phyloP scores from a whole-genome alignment of 2,797 vertebrate genomes.

The Tragelaphus oryx region DNA sequence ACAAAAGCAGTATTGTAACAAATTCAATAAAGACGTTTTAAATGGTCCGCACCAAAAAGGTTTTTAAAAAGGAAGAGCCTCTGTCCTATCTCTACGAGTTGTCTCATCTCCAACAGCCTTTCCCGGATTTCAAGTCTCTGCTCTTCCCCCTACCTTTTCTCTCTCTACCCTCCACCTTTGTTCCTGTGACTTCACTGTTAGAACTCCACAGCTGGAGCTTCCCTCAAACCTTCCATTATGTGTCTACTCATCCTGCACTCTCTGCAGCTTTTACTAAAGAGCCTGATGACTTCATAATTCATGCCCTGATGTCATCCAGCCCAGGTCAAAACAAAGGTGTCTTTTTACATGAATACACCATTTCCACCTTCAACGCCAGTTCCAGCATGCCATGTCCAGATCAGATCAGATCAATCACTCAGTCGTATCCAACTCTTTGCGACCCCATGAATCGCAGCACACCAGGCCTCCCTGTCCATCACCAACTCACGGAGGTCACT shows the following conservation, averaged over 20 bases:
- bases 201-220: not conserved
- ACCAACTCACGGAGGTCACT: no score
- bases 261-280: not conserved
- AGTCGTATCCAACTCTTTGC: no score
- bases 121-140: not conserved
- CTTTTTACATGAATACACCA: not conserved
- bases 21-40: not conserved
- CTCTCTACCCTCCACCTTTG: not conserved
- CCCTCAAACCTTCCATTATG: not conserved
- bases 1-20: not conserved
- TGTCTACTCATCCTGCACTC: not conserved
- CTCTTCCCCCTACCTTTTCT: not conserved
- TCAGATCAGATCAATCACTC: no score
- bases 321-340: not conserved
- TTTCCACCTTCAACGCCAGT: not conserved
- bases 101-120: not conserved
- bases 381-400: not conserved
- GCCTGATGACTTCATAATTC: not conserved
- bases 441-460: no score
- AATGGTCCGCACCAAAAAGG: not conserved
- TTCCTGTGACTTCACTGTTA: not conserved
- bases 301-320: not conserved
- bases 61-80: not conserved
- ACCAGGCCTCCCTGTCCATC: no score
- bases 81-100: not conserved